phyloP scores from a whole-genome alignment of 2,888 invertebrate species.

The Hyles lineata region DNA sequence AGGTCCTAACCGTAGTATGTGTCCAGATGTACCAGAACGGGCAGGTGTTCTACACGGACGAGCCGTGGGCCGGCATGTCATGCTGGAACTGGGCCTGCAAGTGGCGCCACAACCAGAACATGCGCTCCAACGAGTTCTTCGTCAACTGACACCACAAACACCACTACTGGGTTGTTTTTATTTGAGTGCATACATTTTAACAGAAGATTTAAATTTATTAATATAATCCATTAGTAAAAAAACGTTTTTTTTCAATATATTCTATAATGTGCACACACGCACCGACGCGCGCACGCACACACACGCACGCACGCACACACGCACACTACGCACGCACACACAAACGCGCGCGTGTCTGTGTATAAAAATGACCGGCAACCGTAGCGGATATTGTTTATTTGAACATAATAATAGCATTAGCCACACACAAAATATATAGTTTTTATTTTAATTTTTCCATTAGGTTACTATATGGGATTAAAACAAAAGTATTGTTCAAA shows the following conservation, averaged over 20 bases:
- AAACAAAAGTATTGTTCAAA: conserved; percentile 15
- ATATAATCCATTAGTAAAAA: too few species aligned
- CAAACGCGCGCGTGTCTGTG: too few species aligned
- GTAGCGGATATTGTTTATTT: too few species aligned
- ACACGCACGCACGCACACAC: too few species aligned
- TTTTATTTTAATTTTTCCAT: not conserved
- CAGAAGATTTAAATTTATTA: too few species aligned
- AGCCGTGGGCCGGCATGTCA: conserved; percentile 81
- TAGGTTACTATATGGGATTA: not conserved
- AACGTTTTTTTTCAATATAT: too few species aligned
- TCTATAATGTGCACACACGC: too few species aligned
- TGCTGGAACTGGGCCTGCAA: conserved; percentile 82
- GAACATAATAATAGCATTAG: not conserved
- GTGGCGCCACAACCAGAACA: conserved; percentile 80
- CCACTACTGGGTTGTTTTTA: too few species aligned
- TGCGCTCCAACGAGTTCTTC: conserved; percentile 78
- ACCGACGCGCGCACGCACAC: too few species aligned
- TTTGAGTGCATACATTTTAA: too few species aligned
- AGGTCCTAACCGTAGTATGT: not conserved
- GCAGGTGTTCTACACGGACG: conserved; percentile 80
- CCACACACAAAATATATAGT: not conserved
- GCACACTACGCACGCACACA: not conserved
- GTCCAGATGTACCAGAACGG: conserved; percentile 80
- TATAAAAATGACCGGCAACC: too few species aligned
- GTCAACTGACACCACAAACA: conserved; percentile 55